Evolutionary conservation across 2,888 invertebrate genomes (phyloP), one percentile per base, ranked within the genome.

Genomic region (Lasioglossum morio): DNA sequence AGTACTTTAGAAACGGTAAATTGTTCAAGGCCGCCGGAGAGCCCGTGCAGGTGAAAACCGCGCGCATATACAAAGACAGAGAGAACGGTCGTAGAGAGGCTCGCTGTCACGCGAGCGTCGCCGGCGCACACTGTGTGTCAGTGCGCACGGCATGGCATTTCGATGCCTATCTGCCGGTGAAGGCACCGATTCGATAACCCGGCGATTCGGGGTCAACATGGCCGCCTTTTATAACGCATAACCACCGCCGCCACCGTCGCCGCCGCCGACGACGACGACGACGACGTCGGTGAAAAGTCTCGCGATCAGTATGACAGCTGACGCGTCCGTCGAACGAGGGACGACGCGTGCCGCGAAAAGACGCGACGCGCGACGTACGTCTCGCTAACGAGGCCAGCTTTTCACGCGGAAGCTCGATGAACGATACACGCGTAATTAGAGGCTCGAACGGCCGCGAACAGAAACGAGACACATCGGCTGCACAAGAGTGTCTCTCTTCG

Each of bases 141-240:
- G 77, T 37, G 69, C 79, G 79, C 77, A 27, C 63, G 63, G 77
- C 80, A 72, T 87, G 78, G 79, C 87, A 88, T 89, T 82, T 85
- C 86, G 90, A 91, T 90, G 87, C 82, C 83, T 91, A 89, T 92
- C 90, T 86, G 84, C 70, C 81, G 85, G 75, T 46, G 82, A 85
- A 91, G 85, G 80, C 90, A 84, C 89, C 57, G 87, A 88, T 82
- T 90, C 89, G 93, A 93, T 93, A 91, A 93, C 92, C 92, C 89
- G 85, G 88, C 37, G 89, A 90, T 92, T 90, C 91, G 92, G 91
- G 92, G 91, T 93, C 92, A 93, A 85, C 84, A 88, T 88, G 87
- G 87, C 85, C 84, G 87, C 79, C 87, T 89, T 86, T 89, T 85
- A 85, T 81, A 79, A 77, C 69, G 60, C 81, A 74, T 72, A 77